phyloP scores from a whole-genome alignment of 2,113 vertebrate species.

The Hydrochoerus hydrochaeris region DNA sequence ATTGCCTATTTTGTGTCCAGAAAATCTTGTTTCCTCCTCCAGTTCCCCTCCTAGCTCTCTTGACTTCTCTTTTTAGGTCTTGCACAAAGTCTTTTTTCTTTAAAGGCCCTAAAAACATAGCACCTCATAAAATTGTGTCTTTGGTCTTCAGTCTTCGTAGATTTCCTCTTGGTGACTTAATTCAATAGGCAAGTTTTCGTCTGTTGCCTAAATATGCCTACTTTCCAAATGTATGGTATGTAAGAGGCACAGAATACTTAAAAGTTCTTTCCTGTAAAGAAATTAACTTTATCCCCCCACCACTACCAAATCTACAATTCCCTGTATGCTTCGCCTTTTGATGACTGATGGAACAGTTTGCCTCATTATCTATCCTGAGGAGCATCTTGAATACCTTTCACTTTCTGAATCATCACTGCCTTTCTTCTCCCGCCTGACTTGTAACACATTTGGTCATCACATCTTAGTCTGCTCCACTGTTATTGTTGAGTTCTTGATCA shows the following conservation, averaged over 20 bases:
- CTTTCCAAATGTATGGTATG: background rate
- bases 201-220: background rate
- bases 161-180: background rate
- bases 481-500: background rate
- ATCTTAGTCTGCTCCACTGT: background rate
- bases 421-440: background rate
- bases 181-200: slow-evolving; percentile 9
- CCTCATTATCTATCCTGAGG: background rate
- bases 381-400: background rate
- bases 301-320: background rate
- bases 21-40: background rate
- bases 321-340: background rate
- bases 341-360: background rate
- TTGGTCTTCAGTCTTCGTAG: background rate
- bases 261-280: background rate
- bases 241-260: background rate
- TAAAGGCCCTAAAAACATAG: background rate
- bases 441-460: background rate
- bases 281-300: background rate
- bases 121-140: background rate
- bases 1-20: background rate
- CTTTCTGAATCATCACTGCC: background rate
- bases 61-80: background rate
- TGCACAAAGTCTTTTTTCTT: background rate
- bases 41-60: background rate